Evolutionary conservation across 2,797 vertebrate genomes (phyloP), one percentile per base, ranked within the genome.

Genomic region (Rhabdomys pumilio): DNA sequence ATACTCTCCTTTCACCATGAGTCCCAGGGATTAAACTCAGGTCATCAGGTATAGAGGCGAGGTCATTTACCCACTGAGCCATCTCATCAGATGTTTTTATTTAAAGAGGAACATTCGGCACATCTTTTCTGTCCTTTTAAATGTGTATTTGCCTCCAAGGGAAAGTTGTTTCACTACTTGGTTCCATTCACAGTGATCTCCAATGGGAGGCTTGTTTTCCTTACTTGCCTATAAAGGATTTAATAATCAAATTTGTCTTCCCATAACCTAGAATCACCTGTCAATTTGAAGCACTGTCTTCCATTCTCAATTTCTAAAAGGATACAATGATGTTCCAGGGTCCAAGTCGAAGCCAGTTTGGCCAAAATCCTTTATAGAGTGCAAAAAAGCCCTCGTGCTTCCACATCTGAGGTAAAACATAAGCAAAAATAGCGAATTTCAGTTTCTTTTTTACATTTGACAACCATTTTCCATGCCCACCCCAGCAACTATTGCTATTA

Each of bases 261-360:
- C 77, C 55, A 88, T 55, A 79, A 15, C 13, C 80, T 93, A 85
- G 3, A 88, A 84, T 86, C 92, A 96, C 81, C 93, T 89, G 75
- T 67, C 15, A 94, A 14, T 67, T 82, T 94, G 31, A 84, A 96
- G n/a, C 15, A 95, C 44, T 59, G 80, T 75, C 80, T 92, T 96
- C 81, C 80, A 80, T 72, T 95, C 55, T 96, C 82, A 90, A 44
- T 38, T 95, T 94, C 34, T 69, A 91, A 97, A 99, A 99, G 99
- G 99, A 99, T 99, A 99, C 99, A 1, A 99, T 99, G 98, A 99
- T 99, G 98, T 99, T 99, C 99, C 99, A 99, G 12, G 99, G 99
- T 1, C 99, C 99, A 6, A 99, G 99, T 79, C 99, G 98, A 93
- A 99, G 99, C 99, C 99, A 99, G 98, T 99, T 99, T 34, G 99